Conservation (phyloP, 2,888 invertebrate genomes). For the Unio pictorum region DNA sequence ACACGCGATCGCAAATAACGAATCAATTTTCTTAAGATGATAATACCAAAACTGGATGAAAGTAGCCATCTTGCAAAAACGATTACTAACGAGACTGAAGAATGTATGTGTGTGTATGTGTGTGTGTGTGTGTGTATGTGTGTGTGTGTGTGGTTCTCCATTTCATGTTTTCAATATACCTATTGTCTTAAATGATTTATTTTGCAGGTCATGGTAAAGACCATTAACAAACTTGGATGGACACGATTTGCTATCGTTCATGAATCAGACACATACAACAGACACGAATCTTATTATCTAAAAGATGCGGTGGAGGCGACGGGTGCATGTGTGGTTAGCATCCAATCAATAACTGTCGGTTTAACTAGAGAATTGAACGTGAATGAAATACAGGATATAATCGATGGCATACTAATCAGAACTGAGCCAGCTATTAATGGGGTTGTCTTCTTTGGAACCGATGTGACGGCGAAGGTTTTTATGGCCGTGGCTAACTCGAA, state of each 20-base stretch:
- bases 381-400: background rate
- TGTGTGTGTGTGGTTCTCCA: too few relatives aligned
- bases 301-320: background rate
- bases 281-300: conserved; percentile 1
- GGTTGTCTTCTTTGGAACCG: conserved; percentile 9
- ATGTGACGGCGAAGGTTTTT: background rate
- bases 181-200: background rate
- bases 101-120: too few relatives aligned
- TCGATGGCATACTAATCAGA: background rate
- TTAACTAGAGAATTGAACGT: background rate
- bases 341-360: background rate
- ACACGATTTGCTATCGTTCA: conserved; percentile 16
- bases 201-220: conserved; percentile 9
- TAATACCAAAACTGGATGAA: too few relatives aligned
- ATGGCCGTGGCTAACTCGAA: conserved; percentile 2
- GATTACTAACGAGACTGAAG: too few relatives aligned
- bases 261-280: conserved; percentile 11
- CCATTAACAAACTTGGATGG: conserved; percentile 10
- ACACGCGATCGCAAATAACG: too few relatives aligned
- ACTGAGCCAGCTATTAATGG: conserved; percentile 11
- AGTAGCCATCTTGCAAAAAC: too few relatives aligned
- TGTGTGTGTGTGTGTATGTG: too few relatives aligned
- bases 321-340: conserved; percentile 5
- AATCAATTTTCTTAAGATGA: too few relatives aligned
- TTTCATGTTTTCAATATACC: too few relatives aligned